Conservation (phyloP, 2,888 invertebrate genomes). For the Apamea monoglypha region DNA sequence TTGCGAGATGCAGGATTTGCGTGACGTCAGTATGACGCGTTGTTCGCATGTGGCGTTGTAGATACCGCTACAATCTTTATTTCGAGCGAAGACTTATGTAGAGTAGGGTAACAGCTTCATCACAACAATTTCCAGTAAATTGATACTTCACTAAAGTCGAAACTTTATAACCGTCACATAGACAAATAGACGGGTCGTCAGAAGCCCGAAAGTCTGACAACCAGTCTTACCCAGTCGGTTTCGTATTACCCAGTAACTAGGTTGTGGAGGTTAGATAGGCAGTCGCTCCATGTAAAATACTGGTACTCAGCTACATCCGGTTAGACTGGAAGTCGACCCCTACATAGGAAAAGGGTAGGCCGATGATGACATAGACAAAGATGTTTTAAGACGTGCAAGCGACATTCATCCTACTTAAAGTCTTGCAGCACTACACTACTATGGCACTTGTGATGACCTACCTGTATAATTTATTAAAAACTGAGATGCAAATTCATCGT, state of each 20-base stretch:
- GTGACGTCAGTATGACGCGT: too few relatives aligned
- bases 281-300: too few relatives aligned
- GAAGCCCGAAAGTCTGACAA: too few relatives aligned
- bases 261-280: too few relatives aligned
- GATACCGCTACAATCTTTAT: too few relatives aligned
- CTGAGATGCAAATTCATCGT: background rate
- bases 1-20: too few relatives aligned
- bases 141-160: background rate
- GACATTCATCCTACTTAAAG: background rate
- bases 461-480: background rate
- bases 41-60: too few relatives aligned
- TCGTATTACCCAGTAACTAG: too few relatives aligned
- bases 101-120: background rate
- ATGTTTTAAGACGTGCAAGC: background rate
- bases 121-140: background rate
- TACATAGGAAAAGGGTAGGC: too few relatives aligned
- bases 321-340: too few relatives aligned
- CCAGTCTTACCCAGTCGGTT: too few relatives aligned
- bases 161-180: background rate
- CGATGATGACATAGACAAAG: background rate
- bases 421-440: background rate
- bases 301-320: too few relatives aligned
- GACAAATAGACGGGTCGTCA: background rate
- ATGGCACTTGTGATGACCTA: background rate
- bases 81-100: background rate